Percentiles rank a stretch among this genome's conserved stretches.
Evolutionary conservation across 2,113 vertebrate species (phyloP).

Genomic region (Panthera tigris): DNA sequence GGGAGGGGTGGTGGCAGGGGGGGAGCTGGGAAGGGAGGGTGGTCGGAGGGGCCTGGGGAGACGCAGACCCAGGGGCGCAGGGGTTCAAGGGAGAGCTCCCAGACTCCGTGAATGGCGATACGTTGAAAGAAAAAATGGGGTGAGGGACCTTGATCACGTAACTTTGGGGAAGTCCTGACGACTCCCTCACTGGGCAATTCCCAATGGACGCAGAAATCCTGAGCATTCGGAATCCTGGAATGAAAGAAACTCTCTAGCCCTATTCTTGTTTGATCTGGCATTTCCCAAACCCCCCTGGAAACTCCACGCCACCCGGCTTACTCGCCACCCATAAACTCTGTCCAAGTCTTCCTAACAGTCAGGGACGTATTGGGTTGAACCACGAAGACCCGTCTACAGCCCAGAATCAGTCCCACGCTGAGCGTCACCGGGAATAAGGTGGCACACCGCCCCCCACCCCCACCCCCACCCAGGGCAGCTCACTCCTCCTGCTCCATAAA

Average conservation of each 20-base stretch:
- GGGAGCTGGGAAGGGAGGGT: not conserved
- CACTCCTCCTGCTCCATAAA: not conserved
- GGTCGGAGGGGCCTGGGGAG: not conserved
- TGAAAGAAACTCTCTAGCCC: not conserved
- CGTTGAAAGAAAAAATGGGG: not conserved
- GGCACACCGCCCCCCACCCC: too few species aligned
- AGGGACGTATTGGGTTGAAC: not conserved
- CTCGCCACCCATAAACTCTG: not conserved
- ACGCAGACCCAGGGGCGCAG: not conserved
- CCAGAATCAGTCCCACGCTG: fast-evolving
- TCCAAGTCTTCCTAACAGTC: not conserved
- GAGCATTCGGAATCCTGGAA: not conserved
- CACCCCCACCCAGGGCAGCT: not conserved
- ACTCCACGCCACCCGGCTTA: too few species aligned
- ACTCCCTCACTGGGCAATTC: not conserved
- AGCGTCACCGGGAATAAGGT: not conserved
- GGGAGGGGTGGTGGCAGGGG: not conserved
- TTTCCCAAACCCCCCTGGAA: not conserved
- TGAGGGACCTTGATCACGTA: not conserved
- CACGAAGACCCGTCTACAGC: too few species aligned
- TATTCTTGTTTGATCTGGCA: not conserved
- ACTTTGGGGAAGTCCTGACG: not conserved
- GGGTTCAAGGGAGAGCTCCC: not conserved
- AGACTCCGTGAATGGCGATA: not conserved
- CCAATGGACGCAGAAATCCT: not conserved